Evolutionary conservation across 2,888 invertebrate genomes (phyloP), one percentile per base, ranked within the genome.

Genomic region (Polyommatus icarus): DNA sequence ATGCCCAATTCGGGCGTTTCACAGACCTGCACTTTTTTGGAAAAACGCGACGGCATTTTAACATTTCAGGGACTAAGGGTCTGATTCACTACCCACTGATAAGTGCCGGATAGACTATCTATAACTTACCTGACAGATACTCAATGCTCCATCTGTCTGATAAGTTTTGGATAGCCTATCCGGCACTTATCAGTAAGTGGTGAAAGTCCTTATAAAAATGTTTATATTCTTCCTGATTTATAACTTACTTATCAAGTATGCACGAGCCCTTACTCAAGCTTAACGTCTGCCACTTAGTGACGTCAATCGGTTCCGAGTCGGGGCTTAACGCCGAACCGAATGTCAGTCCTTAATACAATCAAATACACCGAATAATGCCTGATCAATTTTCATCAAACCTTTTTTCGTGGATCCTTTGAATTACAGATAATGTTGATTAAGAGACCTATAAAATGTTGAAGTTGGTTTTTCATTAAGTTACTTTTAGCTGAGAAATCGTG

Each of bases 231-330:
- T 10, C 10, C 8, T 24, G 24, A 61, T 61, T 61, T 20, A 61
- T 12, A 24, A 24, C 15, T 67, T 29, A 18, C 6, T 54, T 46
- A 10, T 46, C 46, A 46, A 46, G 10, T 29, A 54, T 24, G 50
- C 1, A 75, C 8, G 75, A 54, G 54, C 24, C 77, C 59, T 75
- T 73, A 77, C 73, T 77, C 73, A 75, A 59, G 77, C 77, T 77
- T 72, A 78, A 79, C 77, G 76, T 73, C 77, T 79, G 79, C 79
- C 81, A 79, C 79, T 79, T 79, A 79, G 79, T 79, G 76, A 77
- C 79, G 79, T 79, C 79, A 79, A 59, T 78, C 78, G 67, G 61
- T 77, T 73, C 72, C 73, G 50, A 72, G 72, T 72, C 36, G 59
- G 40, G 71, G 78, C 78, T 79, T 78, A 79, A 76, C 77, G 50